Evolutionary conservation across 2,113 vertebrate genomes (phyloP).

Genomic region (Bothrops jararaca): DNA sequence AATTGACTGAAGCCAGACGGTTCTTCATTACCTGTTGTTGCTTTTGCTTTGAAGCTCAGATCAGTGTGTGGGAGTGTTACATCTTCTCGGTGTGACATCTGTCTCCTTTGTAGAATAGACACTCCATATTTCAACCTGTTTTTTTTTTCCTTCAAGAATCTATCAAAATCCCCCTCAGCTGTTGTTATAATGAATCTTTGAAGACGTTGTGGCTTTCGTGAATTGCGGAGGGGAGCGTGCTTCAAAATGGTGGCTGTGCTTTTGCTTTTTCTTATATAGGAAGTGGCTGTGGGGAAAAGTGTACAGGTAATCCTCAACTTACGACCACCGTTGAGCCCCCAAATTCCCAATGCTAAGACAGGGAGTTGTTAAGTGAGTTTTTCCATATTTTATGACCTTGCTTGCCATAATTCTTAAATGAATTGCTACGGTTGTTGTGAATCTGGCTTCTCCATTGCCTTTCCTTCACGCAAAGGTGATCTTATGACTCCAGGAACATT

Average conservation of each 20-base stretch:
- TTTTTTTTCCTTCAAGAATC: background rate
- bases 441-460: too few species aligned
- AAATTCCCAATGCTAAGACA: too few species aligned
- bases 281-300: background rate
- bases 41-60: background rate
- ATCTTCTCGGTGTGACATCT: background rate
- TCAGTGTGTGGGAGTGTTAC: background rate
- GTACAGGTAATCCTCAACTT: too few species aligned
- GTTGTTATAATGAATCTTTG: background rate
- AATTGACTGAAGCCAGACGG: background rate
- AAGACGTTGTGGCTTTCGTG: background rate
- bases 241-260: background rate
- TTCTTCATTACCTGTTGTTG: background rate
- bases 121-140: background rate
- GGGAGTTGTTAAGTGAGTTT: too few species aligned
- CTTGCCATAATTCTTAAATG: too few species aligned
- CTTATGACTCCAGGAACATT: too few species aligned
- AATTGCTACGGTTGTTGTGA: too few species aligned
- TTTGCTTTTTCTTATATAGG: rapidly evolving
- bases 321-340: too few species aligned
- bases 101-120: background rate
- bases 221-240: background rate
- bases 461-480: too few species aligned
- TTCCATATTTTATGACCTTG: too few species aligned
- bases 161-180: background rate